Percentiles rank a stretch among this genome's conserved stretches.
phyloP scores from a whole-genome alignment of 2,113 vertebrate genomes.

The Xerus inauris region DNA sequence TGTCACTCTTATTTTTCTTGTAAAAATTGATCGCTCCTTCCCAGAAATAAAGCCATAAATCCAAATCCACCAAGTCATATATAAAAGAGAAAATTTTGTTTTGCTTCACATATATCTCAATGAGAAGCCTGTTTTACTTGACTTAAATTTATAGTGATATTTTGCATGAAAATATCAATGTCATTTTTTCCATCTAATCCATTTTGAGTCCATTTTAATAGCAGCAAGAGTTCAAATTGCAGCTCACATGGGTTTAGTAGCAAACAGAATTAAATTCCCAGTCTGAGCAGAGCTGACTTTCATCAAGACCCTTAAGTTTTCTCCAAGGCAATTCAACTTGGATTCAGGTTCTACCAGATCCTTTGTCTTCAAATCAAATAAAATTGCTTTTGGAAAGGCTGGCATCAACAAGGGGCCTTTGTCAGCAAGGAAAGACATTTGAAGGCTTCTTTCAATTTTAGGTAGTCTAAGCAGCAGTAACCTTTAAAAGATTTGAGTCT shows the following conservation, averaged over 20 bases:
- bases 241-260: neutral
- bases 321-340: neutral
- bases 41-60: neutral
- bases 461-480: conserved; percentile 46
- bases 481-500: conserved; percentile 35
- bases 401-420: neutral
- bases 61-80: neutral
- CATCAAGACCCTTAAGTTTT: neutral
- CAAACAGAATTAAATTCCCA: conserved; percentile 14
- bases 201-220: neutral
- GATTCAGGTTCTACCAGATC: neutral
- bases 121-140: neutral
- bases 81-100: neutral
- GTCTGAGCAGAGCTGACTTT: neutral
- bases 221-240: neutral
- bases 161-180: neutral
- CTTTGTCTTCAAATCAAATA: conserved; percentile 27
- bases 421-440: neutral
- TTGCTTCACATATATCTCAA: conserved; percentile 29
- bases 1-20: neutral
- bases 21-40: conserved; percentile 28
- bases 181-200: neutral
- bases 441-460: conserved; percentile 38
- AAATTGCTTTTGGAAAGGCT: conserved; percentile 41
- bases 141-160: neutral